Base-by-base conservation (phyloP, 2,113 vertebrate genomes). In the Dipodomys spectabilis region DNA sequence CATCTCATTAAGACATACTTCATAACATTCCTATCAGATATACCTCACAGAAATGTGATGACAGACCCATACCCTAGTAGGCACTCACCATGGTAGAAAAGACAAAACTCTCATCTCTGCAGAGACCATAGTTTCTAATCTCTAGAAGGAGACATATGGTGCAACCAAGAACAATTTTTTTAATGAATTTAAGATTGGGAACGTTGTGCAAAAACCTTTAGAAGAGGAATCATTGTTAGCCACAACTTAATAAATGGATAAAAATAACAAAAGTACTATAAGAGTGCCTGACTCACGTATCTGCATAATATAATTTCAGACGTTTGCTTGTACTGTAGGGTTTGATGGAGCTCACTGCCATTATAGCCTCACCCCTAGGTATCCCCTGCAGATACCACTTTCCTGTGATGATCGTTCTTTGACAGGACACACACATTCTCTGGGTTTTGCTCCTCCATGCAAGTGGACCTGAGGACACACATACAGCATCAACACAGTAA, bases 401-500 rank as follows among this genome's bases (percentile, higher is more conserved):
- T 57, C 22, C 71, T 16, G 0, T 28, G 28, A 27, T 18, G 35
- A 35, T 85, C 53, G 7, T 35, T 79, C 73, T 85, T 83, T 44
- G 49, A 73, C 27, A 39, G 8, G 74, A 78, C 25, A 25, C 27
- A 25, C 27, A 44, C 19, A 10, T 27, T 69, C 39, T 90, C 80
- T 44, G 7, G 15, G 9, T 67, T 53, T 84, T 82, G 45, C 44
- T 94, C 69, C 69, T 60, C 83, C 78, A 22, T 39, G 69, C 27
- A 73, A 35, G 57, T 32, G 68, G 78, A 77, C 67, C n/a, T 23
- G 64, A 88, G 77, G 75, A 86, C 64, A 86, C 10, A 35, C 44
- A 11, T 23, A 39, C 20, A 0, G 88, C 94, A 60, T 92, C 84
- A 60, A 27, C 53, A 78, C 16, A n/a, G 86, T 96, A 77, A 96